Base-by-base conservation (phyloP, 2,888 invertebrate genomes). In the Pyralis farinalis region DNA sequence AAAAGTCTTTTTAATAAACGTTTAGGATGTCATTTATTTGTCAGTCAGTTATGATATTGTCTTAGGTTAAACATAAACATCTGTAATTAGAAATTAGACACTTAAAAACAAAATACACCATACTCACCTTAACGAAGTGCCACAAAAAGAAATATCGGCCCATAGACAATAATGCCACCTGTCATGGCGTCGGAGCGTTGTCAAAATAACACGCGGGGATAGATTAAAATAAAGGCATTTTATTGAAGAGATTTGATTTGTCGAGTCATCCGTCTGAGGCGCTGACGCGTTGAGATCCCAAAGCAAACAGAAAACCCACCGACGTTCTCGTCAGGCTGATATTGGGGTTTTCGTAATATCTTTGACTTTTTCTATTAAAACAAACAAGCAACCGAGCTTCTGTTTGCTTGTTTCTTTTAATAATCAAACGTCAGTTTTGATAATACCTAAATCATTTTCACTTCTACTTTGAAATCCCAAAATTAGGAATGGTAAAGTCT, bases 141-240 rank as follows among this genome's bases (percentile, higher is more conserved):
- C 2, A 16, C 3, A 16, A 16, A 44, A 49, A 55, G 47, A 43
- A 39, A 44, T 43, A 39, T 41, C 32, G 49, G 50, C 42, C 30
- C 25, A 49, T 47, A 49, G 53, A 58, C 55, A 58, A 59, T 55
- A 53, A 52, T 50, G 61, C 66, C 75, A 80, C 74, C 85, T 84
- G 85, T 81, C 84, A 81, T 49, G 44, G 51, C 53, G 51, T 51
- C 54, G 41, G 53, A 46, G 11, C 8, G 51, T 62, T 79, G 80
- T 82, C 79, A 81, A 76, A 81, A 81, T 71, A 79, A 62, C 60
- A 42, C 57, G 52, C 52, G 44, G 60, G 63, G 70, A 67, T 70
- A 68, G 73, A 73, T 73, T 82, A 71, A 82, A 85, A 85, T 82
- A 86, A 86, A 80, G 74, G 82, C 60, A 63, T 67, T 16, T 71